Percentiles rank a stretch among this genome's conserved stretches.
Conservation (phyloP, 2,113 vertebrate genomes). For the Sylvilagus bachmani region DNA sequence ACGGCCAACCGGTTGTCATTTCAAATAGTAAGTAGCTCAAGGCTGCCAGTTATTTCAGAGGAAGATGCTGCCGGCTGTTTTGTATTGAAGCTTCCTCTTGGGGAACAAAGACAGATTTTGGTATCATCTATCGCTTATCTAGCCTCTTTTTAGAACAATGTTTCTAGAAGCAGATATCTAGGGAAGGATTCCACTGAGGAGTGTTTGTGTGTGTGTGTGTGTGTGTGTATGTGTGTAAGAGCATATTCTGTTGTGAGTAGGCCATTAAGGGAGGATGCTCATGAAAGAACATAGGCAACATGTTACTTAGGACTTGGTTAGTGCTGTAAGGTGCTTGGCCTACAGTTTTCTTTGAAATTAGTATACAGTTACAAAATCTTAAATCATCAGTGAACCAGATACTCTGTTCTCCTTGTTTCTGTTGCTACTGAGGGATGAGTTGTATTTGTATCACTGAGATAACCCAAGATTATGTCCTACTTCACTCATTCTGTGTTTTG, state of each 20-base stretch:
- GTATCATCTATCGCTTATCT: constrained; percentile 81
- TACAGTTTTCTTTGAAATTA: constrained; percentile 66
- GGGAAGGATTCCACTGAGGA: constrained; percentile 73
- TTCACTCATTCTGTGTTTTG: constrained; percentile 83
- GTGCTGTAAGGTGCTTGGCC: constrained; percentile 75
- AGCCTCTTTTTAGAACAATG: constrained; percentile 75
- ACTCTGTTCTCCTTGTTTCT: constrained; percentile 72
- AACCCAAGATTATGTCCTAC: constrained; percentile 80
- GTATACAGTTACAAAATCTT: constrained; percentile 61
- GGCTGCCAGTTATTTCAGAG: constrained; percentile 79
- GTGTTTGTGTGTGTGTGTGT: constrained; percentile 66
- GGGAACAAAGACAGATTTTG: constrained; percentile 83
- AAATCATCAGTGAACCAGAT: constrained; percentile 63
- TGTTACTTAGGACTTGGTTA: constrained; percentile 66
- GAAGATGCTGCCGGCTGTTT: constrained; percentile 84
- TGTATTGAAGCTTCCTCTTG: constrained; percentile 79
- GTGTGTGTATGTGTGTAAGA: constrained; percentile 57
- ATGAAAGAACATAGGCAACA: constrained; percentile 53
- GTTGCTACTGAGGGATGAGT: constrained; percentile 74
- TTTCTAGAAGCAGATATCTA: constrained; percentile 81
- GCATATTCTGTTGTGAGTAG: constrained; percentile 37
- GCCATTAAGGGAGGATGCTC: constrained; percentile 48
- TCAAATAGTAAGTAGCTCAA: constrained; percentile 78
- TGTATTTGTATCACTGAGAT: constrained; percentile 87
- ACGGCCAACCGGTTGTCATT: constrained; percentile 79